Evolutionary conservation across 2,888 invertebrate species (phyloP).

Genomic region (Rhingia rostrata): DNA sequence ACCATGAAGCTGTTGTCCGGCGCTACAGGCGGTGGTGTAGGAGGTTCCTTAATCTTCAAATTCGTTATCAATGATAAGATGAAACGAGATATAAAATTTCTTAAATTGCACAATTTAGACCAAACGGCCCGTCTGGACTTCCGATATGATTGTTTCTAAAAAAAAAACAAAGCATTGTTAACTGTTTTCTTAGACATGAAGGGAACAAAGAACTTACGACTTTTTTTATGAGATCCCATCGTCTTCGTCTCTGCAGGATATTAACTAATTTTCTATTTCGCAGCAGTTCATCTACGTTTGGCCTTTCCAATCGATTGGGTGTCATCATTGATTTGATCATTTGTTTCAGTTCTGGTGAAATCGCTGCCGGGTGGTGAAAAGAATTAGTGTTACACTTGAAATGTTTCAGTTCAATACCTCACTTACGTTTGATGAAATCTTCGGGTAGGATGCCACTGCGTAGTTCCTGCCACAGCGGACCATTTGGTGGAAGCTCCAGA

Average conservation of each 20-base stretch:
- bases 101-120: conserved; percentile 82
- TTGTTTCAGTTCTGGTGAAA: conserved; percentile 84
- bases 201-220: conserved; percentile 76
- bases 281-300: conserved; percentile 84
- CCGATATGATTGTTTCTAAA: conserved; percentile 79
- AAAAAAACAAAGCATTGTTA: conserved; percentile 3
- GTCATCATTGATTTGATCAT: conserved; percentile 85
- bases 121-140: conserved; percentile 79
- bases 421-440: conserved; percentile 82
- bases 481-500: conserved; percentile 87
- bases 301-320: conserved; percentile 84
- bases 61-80: conserved; percentile 77
- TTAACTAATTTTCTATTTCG: conserved; percentile 79
- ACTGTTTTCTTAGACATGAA: not conserved
- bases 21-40: conserved; percentile 73
- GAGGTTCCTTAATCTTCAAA: conserved; percentile 77
- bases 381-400: no score
- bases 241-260: conserved; percentile 79
- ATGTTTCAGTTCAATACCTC: conserved; percentile 12
- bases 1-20: conserved; percentile 75
- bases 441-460: conserved; percentile 85
- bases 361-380: conserved; percentile 76
- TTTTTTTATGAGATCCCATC: conserved; percentile 78
- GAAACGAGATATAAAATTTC: conserved; percentile 77
- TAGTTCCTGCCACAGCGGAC: conserved; percentile 88